These are phyloP conservation scores for Benthosema pterotum DNA, from an alignment of 2,797 vertebrate species.

Conservation along the genomic window DNA sequence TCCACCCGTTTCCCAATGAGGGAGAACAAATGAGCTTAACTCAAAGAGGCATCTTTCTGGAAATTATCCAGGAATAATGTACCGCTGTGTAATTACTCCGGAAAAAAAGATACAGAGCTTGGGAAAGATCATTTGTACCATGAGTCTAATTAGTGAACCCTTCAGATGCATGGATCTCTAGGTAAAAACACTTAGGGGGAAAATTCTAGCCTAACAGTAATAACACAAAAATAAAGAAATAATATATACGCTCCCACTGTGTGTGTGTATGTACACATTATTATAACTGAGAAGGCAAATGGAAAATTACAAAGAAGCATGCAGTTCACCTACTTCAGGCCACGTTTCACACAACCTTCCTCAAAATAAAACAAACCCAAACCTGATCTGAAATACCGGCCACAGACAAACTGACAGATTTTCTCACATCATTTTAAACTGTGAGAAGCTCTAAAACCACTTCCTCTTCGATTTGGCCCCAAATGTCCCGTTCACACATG, in stretches of 20 bases:
- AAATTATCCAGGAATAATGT: conserved; percentile 85
- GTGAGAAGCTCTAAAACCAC: conserved; percentile 76
- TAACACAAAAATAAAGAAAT: conserved; percentile 43
- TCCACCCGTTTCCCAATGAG: conserved; percentile 50
- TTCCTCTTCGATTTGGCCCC: conserved; percentile 80
- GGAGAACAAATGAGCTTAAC: conserved; percentile 75
- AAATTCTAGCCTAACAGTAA: conserved; percentile 70
- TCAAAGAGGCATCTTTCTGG: conserved; percentile 81
- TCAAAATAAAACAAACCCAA: conserved; percentile 58
- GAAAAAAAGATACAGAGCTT: conserved; percentile 82
- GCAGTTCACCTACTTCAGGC: conserved; percentile 27
- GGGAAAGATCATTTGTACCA: conserved; percentile 85
- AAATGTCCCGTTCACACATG: conserved; percentile 78
- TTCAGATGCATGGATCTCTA: conserved; percentile 79
- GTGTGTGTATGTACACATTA: no score
- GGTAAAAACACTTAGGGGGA: conserved; percentile 76
- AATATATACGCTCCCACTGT: no score
- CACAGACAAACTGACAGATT: conserved; percentile 60
- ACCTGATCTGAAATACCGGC: conserved; percentile 69
- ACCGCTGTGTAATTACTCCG: conserved; percentile 82
- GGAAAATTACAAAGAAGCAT: conserved; percentile 49
- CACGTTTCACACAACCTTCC: conserved; percentile 56
- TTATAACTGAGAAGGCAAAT: conserved; percentile 46
- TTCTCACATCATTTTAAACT: conserved; percentile 75
- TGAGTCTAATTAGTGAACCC: conserved; percentile 85